Evolutionary conservation across 2,797 vertebrate species (phyloP).

Genomic region (Ataeniobius toweri): DNA sequence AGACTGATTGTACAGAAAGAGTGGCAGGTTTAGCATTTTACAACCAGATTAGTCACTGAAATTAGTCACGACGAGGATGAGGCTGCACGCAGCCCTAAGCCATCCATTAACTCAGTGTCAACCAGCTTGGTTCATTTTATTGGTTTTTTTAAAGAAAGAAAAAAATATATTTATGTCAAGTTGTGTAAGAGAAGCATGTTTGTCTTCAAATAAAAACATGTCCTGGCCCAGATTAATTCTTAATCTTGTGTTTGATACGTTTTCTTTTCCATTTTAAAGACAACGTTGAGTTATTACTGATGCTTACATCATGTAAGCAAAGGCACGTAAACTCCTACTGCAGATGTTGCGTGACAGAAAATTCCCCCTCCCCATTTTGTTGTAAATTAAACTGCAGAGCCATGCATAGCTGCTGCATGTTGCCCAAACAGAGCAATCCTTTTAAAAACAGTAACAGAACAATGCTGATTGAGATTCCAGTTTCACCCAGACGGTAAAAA

Average conservation of each 20-base stretch:
- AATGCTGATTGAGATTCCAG: conserved; percentile 10
- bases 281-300: conserved; percentile 23
- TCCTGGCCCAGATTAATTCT: conserved; percentile 9
- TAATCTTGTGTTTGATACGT: not conserved
- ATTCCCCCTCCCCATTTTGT: conserved; percentile 18
- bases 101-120: conserved; percentile 55
- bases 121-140: conserved; percentile 35
- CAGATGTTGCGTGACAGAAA: not conserved
- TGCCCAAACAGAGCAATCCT: conserved; percentile 14
- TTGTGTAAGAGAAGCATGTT: conserved; percentile 6
- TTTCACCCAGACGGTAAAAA: conserved; percentile 20
- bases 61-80: conserved; percentile 68
- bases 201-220: conserved; percentile 18
- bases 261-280: conserved; percentile 17
- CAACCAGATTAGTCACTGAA: conserved; percentile 72
- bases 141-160: not conserved
- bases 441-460: conserved; percentile 33
- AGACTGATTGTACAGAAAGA: conserved; percentile 40
- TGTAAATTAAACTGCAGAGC: conserved; percentile 32
- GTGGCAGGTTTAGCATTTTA: conserved; percentile 60
- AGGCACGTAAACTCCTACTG: not conserved
- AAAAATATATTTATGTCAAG: conserved; percentile 27
- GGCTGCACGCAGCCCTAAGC: conserved; percentile 43
- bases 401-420: conserved; percentile 8
- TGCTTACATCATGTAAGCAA: conserved; percentile 34